Base-by-base conservation (phyloP, 35 echinoderm and acorn worm genomes). In the Heliocidaris erythrogramma region DNA sequence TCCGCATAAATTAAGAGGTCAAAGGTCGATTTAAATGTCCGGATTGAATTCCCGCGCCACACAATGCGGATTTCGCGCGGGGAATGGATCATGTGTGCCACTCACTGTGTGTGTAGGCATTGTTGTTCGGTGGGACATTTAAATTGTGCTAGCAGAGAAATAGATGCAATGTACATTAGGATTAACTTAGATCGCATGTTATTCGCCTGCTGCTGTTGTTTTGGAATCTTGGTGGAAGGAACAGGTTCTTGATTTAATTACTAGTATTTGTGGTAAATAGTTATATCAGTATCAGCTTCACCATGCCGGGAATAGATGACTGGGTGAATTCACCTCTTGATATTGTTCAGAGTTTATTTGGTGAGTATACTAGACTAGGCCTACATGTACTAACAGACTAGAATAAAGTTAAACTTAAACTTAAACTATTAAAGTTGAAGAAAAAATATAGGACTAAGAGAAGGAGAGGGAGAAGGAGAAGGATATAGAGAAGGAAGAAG, bases 241-340 rank as follows among this genome's bases (percentile, higher is more conserved):
- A 27, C 91, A 21, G 49, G 2, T 92, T 32, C 48, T 49, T 30
- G 8, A 4, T 59, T 59, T 50, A 12, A 56, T 56, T 59, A 5
- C 16, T 18, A 9, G 3, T 24, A 48, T 29, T 8, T 29, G 8
- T 17, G n/a, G 9, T 10, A 86, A 30, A 30, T 86, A 30, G 21
- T 27, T 71, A n/a, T n/a, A n/a, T n/a, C n/a, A n/a, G n/a, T n/a
- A 71, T 71, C 65, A 78, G 18, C 65, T 47, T 94, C 13, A 96
- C 21, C 32, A 97, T 97, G 95, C 96, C 96, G 9, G 95, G 93
- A 89, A 86, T 97, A 24, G 93, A 97, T 92, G 96, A 97, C 91
- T 97, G 96, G 96, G 87, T 97, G 42, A 97, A 97, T 93, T 78
- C 93, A 94, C 96, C 96, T 24, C 94, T 96, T 93, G 95, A 96